Conservation (phyloP, 2,888 invertebrate species). For the Melinopterus prodromus region DNA sequence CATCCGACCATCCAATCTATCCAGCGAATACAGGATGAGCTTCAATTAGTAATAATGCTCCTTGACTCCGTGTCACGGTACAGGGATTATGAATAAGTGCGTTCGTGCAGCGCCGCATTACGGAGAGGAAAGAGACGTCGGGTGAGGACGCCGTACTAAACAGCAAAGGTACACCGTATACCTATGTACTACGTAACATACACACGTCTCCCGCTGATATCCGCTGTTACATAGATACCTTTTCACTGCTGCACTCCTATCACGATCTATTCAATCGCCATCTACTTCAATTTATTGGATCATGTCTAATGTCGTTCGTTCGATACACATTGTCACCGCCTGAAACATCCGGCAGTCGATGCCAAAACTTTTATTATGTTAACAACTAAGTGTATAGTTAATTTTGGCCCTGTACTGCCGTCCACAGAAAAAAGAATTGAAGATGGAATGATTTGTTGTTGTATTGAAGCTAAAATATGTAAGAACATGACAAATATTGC, state of each 20-base stretch:
- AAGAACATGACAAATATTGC: too few species aligned
- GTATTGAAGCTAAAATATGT: too few species aligned
- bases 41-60: constrained; percentile 58
- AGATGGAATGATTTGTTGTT: too few species aligned
- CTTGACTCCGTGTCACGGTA: constrained; percentile 53
- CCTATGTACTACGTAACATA: background rate
- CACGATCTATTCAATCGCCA: background rate
- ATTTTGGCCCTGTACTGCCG: too few species aligned
- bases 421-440: too few species aligned
- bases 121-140: background rate
- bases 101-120: constrained; percentile 31
- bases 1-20: constrained; percentile 53
- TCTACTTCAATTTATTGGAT: background rate
- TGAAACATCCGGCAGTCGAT: too few species aligned
- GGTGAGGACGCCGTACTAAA: background rate
- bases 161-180: background rate
- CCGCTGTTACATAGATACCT: background rate
- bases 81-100: constrained; percentile 43
- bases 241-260: background rate
- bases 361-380: too few species aligned
- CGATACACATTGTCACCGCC: too few species aligned
- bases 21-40: constrained; percentile 53
- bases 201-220: background rate
- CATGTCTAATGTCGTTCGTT: too few species aligned
- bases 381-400: too few species aligned